Evolutionary conservation across 2,797 vertebrate species (phyloP), one percentile per base, ranked within the genome.

Genomic region (Chelon labrosus): DNA sequence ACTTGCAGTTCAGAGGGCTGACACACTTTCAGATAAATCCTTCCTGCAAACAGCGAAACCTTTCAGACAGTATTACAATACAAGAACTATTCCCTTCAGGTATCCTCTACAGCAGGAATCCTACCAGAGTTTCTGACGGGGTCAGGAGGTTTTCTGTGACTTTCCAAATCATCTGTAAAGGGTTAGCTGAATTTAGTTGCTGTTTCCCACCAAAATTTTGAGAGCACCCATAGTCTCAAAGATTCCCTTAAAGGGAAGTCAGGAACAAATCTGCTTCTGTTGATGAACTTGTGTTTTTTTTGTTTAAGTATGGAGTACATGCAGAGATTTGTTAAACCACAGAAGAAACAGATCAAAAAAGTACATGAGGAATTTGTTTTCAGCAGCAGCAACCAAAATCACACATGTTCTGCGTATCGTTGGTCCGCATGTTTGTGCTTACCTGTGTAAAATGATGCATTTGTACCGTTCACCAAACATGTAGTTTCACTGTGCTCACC

Each of bases 1-100:
- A 72, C 60, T 80, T 50, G 44, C 64, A 70, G 65, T 77, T 83
- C 60, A 71, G 77, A 57, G 60, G 57, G 67, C 66, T 62, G 65
- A 65, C 72, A 46, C 62, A 73, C 44, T 27, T 63, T 65, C 60
- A 82, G 67, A 81, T 65, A 77, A 78, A 77, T 50, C 10, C 16
- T 8, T n/a, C 31, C 46, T 37, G 58, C 42, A 52, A 61, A 89
- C 65, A 89, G 47, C 57, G 62, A 67, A 41, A 41, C 50, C 60
- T 49, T 79, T 87, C 77, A 88, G 53, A 39, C 14, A 10, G 38
- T 42, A 31, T 68, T 16, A 70, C 61, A 71, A 20, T n/a, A 49
- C n/a, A 10, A 49, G 17, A 41, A 4, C 10, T 20, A 2, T 9
- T 49, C 9, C n/a, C n/a, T 49, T 19, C 17, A 49, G 46, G 46